phyloP scores from a whole-genome alignment of 2,797 vertebrate genomes.

The Poliocrania exsul region DNA sequence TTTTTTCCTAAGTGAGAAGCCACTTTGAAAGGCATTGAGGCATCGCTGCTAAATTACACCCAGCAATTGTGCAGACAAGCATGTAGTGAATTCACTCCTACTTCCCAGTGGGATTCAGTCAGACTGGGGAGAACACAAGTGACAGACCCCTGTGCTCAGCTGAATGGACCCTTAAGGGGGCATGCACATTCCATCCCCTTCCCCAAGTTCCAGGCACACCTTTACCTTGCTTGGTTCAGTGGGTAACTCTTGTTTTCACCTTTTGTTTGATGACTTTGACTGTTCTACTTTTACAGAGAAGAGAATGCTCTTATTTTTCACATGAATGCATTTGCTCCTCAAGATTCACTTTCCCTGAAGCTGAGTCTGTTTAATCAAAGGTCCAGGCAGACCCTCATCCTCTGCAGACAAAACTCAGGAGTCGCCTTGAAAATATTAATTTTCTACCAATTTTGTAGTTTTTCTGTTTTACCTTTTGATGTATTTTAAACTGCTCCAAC shows the following conservation, averaged over 20 bases:
- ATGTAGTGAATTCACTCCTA: conserved; percentile 10
- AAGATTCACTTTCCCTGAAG: not conserved
- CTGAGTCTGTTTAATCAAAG: not conserved
- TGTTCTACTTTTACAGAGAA: not conserved
- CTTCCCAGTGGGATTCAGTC: conserved; percentile 7
- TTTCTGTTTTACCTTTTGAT: not conserved
- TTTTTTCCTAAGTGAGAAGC: conserved; percentile 69
- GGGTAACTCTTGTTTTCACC: not conserved
- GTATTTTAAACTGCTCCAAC: not conserved
- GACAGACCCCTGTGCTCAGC: not conserved
- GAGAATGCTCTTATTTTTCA: accelerated
- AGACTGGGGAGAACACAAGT: not conserved
- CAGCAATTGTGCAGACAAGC: conserved; percentile 12
- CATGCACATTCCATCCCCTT: not conserved
- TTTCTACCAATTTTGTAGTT: accelerated
- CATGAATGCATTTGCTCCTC: not conserved
- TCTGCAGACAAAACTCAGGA: accelerated
- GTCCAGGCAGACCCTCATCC: accelerated
- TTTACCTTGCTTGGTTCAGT: accelerated
- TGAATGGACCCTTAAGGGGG: not conserved
- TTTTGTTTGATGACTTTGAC: not conserved
- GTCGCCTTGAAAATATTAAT: not conserved
- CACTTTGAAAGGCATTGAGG: conserved; percentile 60
- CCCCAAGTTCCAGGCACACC: accelerated
- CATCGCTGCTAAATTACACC: conserved; percentile 52